Conservation (phyloP, 2,113 vertebrate genomes). For the Prionailurus viverrinus region DNA sequence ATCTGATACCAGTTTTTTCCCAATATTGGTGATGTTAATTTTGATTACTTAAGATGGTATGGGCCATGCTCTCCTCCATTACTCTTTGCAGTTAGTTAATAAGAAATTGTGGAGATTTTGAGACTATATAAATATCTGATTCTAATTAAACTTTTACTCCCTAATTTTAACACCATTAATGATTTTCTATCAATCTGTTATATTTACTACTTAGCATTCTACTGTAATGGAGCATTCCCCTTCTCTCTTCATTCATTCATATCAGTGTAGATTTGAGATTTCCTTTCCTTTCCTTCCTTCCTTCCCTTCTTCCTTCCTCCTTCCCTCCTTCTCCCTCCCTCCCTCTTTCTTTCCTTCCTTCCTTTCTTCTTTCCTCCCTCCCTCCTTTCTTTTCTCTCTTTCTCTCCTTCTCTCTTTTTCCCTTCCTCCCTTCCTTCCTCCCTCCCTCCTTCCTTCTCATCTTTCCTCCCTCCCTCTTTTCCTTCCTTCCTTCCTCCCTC, state of each 20-base stretch:
- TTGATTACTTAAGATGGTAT: background rate
- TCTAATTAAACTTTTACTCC: background rate
- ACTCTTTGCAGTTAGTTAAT: background rate
- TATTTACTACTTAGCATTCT: background rate
- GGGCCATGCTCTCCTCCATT: background rate
- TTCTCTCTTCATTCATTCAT: background rate
- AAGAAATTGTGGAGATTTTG: background rate
- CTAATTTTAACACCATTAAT: constrained; percentile 17
- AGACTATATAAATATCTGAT: background rate
- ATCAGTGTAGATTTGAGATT: background rate
- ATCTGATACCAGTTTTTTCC: background rate
- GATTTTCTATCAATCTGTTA: constrained; percentile 1
- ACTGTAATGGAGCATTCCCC: background rate
- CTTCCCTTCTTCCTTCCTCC: too few species aligned
- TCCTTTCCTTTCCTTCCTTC: background rate
- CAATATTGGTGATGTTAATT: constrained; percentile 7
- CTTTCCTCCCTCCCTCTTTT: background rate
- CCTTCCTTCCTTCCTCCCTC: too few species aligned
- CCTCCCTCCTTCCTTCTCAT: too few species aligned
- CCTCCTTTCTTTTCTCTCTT: too few species aligned
- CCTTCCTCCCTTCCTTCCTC: background rate
- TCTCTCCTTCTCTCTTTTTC: background rate
- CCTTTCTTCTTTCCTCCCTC: too few species aligned
- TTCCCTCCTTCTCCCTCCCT: too few species aligned
- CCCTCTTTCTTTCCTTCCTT: background rate